Evolutionary conservation across 2,113 vertebrate species (phyloP).

Genomic region (Trichomycterus rosablanca): DNA sequence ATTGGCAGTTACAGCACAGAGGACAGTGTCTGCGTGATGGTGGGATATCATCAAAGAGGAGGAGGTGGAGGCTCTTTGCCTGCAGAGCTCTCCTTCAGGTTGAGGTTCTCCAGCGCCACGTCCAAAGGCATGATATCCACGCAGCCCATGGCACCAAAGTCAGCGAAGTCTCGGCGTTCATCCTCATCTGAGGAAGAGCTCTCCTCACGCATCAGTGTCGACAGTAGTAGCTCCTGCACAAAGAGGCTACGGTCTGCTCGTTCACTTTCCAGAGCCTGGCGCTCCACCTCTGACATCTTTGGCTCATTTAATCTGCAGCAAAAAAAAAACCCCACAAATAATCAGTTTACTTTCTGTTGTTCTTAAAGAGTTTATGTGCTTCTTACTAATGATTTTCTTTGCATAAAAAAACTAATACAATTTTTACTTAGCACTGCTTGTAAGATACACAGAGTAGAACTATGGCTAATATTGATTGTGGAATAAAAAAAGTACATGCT

Average conservation of each 20-base stretch:
- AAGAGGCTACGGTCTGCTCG: constrained; percentile 95
- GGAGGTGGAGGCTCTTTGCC: constrained; percentile 96
- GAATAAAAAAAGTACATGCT: no score
- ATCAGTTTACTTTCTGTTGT: not conserved
- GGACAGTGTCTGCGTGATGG: constrained; percentile 96
- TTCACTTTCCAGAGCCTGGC: constrained; percentile 89
- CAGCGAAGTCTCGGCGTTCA: constrained; percentile 89
- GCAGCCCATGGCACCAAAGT: constrained; percentile 99
- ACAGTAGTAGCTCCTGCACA: constrained; percentile 95
- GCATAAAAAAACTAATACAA: no score
- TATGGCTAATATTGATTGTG: no score
- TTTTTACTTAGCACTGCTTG: no score
- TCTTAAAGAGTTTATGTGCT: no score
- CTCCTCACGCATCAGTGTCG: constrained; percentile 93
- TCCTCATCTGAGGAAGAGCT: constrained; percentile 98
- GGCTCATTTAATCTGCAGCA: constrained; percentile 88
- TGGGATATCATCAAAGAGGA: constrained; percentile 98
- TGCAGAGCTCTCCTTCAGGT: constrained; percentile 93
- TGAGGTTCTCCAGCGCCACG: constrained; percentile 98
- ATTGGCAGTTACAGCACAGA: constrained; percentile 99
- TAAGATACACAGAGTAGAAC: no score
- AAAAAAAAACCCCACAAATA: not conserved
- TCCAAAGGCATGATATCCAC: constrained; percentile 99
- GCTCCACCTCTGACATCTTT: constrained; percentile 93
- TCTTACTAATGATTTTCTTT: no score